Percentiles rank a stretch among this genome's conserved stretches.
phyloP scores from a whole-genome alignment of 1,140 invertebrate genomes.

The Aphis gossypii region DNA sequence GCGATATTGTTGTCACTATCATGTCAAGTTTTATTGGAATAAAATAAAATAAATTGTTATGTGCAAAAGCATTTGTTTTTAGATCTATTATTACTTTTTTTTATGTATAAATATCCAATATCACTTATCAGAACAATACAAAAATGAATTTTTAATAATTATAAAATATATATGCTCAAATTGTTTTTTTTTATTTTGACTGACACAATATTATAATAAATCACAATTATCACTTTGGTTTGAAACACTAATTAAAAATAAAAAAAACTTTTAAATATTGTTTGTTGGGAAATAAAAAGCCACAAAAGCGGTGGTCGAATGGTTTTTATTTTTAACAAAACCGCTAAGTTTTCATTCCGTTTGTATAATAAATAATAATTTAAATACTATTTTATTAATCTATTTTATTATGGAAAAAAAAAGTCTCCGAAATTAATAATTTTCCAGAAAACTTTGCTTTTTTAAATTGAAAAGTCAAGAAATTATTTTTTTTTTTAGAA shows the following conservation, averaged over 20 bases:
- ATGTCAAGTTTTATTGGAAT: background rate
- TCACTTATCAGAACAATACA: background rate
- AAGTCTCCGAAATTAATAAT: background rate
- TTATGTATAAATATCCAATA: background rate
- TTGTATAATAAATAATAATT: background rate
- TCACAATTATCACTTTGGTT: slow-evolving; percentile 16
- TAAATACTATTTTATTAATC: background rate
- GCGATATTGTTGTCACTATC: background rate
- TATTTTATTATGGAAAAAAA: background rate
- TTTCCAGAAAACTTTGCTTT: background rate
- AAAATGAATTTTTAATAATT: background rate
- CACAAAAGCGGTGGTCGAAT: background rate
- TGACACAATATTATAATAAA: slow-evolving; percentile 16
- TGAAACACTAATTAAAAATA: slow-evolving; percentile 16
- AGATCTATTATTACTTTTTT: background rate
- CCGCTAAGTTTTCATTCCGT: background rate
- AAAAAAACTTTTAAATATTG: slow-evolving; percentile 28
- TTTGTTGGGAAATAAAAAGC: background rate
- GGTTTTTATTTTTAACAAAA: background rate
- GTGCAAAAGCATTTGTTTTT: background rate
- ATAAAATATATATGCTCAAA: background rate
- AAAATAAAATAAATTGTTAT: background rate
- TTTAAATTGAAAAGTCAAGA: background rate
- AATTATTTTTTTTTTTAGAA: background rate
- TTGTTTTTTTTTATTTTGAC: background rate